A percentile compares a stretch with the other conserved stretches of the same genome.
These are phyloP conservation scores for Rattus norvegicus DNA, from an alignment of 2,113 vertebrate species.

Conservation along the genomic window GRCr8 NC_086036.1:49493501-49494000, in stretches of 20 bases:
- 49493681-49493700: not conserved
- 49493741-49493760: not conserved
- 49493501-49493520: not conserved
- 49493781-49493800: not conserved
- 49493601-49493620: too few species aligned
- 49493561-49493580: not conserved
- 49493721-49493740: not conserved
- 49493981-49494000: not conserved
- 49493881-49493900: not conserved
- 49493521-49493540: not conserved
- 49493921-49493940: not conserved
- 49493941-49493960: not conserved
- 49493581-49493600: not conserved
- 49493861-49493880: not conserved
- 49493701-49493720: not conserved
- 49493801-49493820: not conserved
- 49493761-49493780: not conserved
- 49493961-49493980: not conserved
- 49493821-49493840: not conserved
- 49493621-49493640: not conserved
- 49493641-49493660: not conserved
- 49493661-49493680: not conserved
- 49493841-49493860: not conserved
- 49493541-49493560: too few species aligned
- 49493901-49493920: not conserved